Percentiles rank a stretch among this genome's conserved stretches.
Conservation (phyloP, 2,113 vertebrate species). For the Ursus arctos region DNA sequence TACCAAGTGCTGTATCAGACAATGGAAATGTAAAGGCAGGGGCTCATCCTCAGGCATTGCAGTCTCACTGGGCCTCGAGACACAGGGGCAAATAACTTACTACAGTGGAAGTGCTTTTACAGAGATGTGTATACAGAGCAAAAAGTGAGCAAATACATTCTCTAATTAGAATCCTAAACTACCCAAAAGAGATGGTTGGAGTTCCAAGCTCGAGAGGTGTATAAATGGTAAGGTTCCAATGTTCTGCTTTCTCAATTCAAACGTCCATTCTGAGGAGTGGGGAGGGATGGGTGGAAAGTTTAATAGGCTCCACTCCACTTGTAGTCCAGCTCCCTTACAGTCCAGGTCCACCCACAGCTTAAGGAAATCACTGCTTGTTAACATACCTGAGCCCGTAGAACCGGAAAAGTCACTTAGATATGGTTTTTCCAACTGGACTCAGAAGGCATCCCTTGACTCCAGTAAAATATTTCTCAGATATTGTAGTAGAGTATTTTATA, state of each 20-base stretch:
- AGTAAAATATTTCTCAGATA: slow-evolving; percentile 30
- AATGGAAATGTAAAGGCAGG: not conserved
- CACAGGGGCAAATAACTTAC: not conserved
- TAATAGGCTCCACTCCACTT: not conserved
- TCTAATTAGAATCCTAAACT: not conserved
- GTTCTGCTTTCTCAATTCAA: not conserved
- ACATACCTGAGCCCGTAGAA: slow-evolving; percentile 65
- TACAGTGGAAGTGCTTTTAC: not conserved
- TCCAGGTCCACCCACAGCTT: slow-evolving; percentile 51
- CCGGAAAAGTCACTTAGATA: slow-evolving; percentile 67
- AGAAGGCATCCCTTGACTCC: not conserved
- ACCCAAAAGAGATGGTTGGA: not conserved
- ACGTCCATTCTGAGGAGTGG: not conserved
- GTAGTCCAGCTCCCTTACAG: not conserved
- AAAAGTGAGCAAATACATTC: not conserved
- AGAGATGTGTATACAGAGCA: not conserved
- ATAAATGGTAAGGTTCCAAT: not conserved
- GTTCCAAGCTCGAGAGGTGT: not conserved
- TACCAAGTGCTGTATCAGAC: not conserved
- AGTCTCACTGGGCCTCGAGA: not conserved
- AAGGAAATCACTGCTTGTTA: slow-evolving; percentile 61
- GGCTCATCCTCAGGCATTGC: not conserved
- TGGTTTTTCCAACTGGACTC: slow-evolving; percentile 3
- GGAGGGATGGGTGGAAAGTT: not conserved
- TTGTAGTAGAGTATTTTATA: not conserved